These are phyloP conservation scores for Corella eumyota DNA, from an alignment of 23 tunicate genomes.

Conservation along the genomic window DNA sequence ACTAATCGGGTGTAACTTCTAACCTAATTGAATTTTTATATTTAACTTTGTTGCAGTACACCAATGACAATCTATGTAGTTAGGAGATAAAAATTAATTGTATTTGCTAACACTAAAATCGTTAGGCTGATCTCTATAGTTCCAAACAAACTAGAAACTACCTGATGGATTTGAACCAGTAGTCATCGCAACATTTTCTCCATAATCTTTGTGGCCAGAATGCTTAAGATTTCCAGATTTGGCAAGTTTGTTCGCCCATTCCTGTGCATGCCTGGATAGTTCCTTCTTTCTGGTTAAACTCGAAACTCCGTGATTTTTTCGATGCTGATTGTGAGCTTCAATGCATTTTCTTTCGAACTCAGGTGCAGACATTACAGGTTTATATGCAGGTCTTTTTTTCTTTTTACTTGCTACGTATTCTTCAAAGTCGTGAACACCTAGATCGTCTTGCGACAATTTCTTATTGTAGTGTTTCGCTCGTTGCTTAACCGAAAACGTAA, in stretches of 20 bases:
- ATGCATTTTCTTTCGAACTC: slow-evolving; percentile 57
- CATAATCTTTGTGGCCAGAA: slow-evolving; percentile 29
- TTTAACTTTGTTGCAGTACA: no score
- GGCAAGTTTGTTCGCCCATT: slow-evolving; percentile 70
- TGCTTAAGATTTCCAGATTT: slow-evolving; percentile 25
- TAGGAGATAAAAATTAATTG: no score
- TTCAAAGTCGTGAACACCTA: slow-evolving; percentile 27
- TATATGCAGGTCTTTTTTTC: not conserved
- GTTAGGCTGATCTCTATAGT: not conserved
- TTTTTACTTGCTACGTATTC: slow-evolving; percentile 12
- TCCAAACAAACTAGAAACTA: not conserved
- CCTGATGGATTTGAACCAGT: slow-evolving; percentile 35
- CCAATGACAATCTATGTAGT: no score
- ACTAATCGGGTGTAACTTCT: no score
- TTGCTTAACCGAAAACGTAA: no score
- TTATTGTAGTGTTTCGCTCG: not conserved
- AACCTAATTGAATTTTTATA: no score
- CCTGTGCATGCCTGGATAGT: slow-evolving; percentile 43
- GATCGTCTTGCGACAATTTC: not conserved
- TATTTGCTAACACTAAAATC: no score
- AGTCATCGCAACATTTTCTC: slow-evolving; percentile 81
- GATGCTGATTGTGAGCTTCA: slow-evolving; percentile 40
- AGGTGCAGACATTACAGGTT: not conserved
- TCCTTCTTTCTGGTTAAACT: slow-evolving; percentile 20
- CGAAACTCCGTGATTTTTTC: slow-evolving; percentile 31